Base-by-base conservation (phyloP, 2,888 invertebrate genomes). In the Drymonia ruficornis region DNA sequence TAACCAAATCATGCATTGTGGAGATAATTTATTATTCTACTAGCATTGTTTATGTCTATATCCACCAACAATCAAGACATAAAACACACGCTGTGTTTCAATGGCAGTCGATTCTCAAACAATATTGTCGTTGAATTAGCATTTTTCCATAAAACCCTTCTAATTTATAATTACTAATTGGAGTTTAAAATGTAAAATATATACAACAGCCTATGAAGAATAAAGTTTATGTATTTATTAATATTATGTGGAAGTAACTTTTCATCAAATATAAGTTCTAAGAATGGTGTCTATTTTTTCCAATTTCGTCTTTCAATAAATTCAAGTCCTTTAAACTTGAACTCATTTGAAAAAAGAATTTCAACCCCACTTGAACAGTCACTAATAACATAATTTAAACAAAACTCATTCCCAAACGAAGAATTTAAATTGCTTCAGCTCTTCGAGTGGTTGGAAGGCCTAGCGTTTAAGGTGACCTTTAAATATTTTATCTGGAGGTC, bases 401-500 rank as follows among this genome's bases (percentile, higher is more conserved):
- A 71, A 74, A 71, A 65, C 51, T 15, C 55, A 43, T 61, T 71
- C 78, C 78, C 74, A 76, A 77, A 71, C 62, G 70, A 82, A 78
- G 86, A 85, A 86, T 87, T 86, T 81, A 80, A 86, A 87, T 81
- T 76, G 80, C 78, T 79, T 76, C 75, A 79, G 77, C 74, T 72
- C 77, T 77, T 76, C 77, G 71, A 83, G 77, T 78, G 74, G 70
- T 76, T 78, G 69, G 74, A 77, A 79, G 78, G 76, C 75, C 81
- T 74, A 74, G 73, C 74, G 63, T 70, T 75, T 76, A 82, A 84
- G 81, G 81, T 86, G 86, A 89, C 87, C 89, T 90, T 86, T 88
- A 89, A 89, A 89, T 90, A 90, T 89, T 90, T 91, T 89, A 91
- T 90, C 89, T 89, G 80, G 78, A 87, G 84, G 84, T 81, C 77